Evolutionary conservation across 2,113 vertebrate species (phyloP), one percentile per base, ranked within the genome.

Genomic region (Symphodus melops): DNA sequence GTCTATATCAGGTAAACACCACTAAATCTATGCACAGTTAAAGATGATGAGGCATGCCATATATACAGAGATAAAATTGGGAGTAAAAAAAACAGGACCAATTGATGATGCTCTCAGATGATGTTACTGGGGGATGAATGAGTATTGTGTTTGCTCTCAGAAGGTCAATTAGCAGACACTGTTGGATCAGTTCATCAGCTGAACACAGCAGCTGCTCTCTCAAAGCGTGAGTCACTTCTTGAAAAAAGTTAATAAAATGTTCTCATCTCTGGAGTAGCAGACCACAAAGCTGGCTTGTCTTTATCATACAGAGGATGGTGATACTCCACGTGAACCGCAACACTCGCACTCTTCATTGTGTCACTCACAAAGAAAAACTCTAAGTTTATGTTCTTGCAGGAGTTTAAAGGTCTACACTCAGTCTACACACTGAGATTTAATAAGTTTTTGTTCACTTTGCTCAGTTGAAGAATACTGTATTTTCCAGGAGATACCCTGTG

Each of bases 261-360:
- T 39, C 39, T 21, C 25, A n/a, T 16, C 48, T 61, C 37, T 68
- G 65, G 25, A 75, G 37, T 14, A 71, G 13, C 28, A 61, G 54
- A 36, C 61, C 37, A 59, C 44, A 65, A 37, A 9, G 23, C 9
- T 1, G 1, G 9, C 21, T 42, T 54, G 9, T 54, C 51, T 48
- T 8, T 12, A 44, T 16, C 36, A 10, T 5, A 44, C 17, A 37
- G 9, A n/a, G 21, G 12, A 9, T 42, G 51, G 16, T 53, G 19
- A 72, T 44, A 17, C 2, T 58, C 60, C 54, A 75, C 53, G 53
- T 60, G 51, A 74, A 51, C n/a, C 60, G 1, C 65, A 74, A 9
- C 42, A 48, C 41, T 41, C 28, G 12, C 58, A 21, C 19, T 28
- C 9, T 33, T 33, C 13, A 25, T 21, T 59, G 14, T 33, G 14